These are phyloP conservation scores for Heliconius hewitsoni DNA, from an alignment of 1,140 invertebrate species.

Conservation along the genomic window DNA sequence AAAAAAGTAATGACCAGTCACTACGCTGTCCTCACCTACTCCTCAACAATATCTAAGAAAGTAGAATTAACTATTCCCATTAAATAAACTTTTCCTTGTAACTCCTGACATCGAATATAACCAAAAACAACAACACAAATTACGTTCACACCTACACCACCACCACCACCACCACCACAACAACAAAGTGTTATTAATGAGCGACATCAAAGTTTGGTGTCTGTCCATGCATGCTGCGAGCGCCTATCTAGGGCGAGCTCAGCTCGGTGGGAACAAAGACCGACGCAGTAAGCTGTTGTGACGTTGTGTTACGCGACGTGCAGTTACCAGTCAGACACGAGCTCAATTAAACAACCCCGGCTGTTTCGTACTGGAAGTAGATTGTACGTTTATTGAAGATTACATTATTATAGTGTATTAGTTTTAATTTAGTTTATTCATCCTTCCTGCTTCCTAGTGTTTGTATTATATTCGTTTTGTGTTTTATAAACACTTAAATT, in stretches of 20 bases:
- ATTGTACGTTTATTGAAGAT: not conserved
- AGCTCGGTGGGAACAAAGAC: slow-evolving; percentile 25
- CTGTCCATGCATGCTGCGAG: slow-evolving; percentile 14
- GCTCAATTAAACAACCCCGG: slow-evolving; percentile 19
- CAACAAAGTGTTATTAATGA: slow-evolving; percentile 4
- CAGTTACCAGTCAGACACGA: slow-evolving; percentile 37
- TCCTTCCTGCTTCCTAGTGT: no score
- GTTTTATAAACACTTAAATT: no score
- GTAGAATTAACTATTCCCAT: no score
- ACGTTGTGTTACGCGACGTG: slow-evolving; percentile 41
- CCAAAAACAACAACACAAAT: not conserved
- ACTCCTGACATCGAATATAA: not conserved
- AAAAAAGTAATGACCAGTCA: no score
- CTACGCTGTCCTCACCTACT: no score
- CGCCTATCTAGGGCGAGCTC: slow-evolving; percentile 11
- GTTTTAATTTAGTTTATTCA: no score
- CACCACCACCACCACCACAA: not conserved
- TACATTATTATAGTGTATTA: no score
- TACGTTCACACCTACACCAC: not conserved
- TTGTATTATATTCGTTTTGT: no score
- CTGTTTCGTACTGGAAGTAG: not conserved
- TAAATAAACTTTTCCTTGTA: not conserved
- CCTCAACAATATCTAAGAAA: no score
- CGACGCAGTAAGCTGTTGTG: slow-evolving; percentile 43
- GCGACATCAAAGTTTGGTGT: not conserved